Conservation (phyloP, 2,113 vertebrate species). For the Pseudonaja textilis region DNA sequence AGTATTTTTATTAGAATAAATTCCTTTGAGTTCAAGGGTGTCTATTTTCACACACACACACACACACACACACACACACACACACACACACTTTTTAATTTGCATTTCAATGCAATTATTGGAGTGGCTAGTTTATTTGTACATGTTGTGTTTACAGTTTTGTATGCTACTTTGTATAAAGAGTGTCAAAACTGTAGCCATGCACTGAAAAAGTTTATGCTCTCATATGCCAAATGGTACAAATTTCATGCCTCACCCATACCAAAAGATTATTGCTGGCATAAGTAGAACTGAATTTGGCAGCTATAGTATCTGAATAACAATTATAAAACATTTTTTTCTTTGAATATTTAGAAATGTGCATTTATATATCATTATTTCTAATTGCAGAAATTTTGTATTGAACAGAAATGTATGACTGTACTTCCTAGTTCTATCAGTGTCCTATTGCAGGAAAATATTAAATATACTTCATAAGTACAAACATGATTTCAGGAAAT, state of each 20-base stretch:
- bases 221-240: fast-evolving
- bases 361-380: background rate
- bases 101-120: background rate
- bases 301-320: background rate
- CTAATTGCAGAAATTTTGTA: background rate
- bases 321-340: background rate
- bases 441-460: background rate
- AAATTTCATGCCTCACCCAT: fast-evolving
- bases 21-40: background rate
- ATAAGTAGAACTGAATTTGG: constrained; percentile 10
- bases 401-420: background rate
- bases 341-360: background rate
- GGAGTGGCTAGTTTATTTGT: background rate
- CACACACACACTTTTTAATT: background rate
- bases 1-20: background rate
- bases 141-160: fast-evolving
- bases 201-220: background rate
- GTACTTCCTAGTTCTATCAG: background rate
- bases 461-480: background rate
- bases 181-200: background rate
- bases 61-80: no score
- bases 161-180: background rate
- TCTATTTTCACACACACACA: background rate
- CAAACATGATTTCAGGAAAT: background rate
- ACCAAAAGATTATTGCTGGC: background rate